phyloP scores from a whole-genome alignment of 2,888 invertebrate genomes.

The Nomada fucata region DNA sequence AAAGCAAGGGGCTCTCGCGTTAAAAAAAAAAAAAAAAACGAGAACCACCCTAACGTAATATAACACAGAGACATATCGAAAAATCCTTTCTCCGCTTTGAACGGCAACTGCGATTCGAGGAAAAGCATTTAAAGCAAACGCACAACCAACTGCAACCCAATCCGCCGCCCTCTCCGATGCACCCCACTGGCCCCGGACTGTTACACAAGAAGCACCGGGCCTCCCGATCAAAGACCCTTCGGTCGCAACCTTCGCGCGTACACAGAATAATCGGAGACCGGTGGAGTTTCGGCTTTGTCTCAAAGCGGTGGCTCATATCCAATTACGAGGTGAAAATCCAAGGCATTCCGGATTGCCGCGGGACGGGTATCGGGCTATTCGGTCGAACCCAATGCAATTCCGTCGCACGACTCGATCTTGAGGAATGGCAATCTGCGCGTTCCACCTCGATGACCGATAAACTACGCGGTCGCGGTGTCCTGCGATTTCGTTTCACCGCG shows the following conservation, averaged over 20 bases:
- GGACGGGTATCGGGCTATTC: constrained; percentile 51
- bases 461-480: constrained; percentile 35
- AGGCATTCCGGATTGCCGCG: constrained; percentile 43
- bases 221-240: constrained; percentile 12
- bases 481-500: constrained; percentile 25
- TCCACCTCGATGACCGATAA: constrained; percentile 52
- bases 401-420: constrained; percentile 62
- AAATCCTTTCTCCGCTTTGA: neutral
- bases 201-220: neutral
- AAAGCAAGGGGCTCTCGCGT: too few species aligned
- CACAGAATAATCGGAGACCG: constrained; percentile 15
- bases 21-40: too few species aligned
- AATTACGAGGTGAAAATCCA: constrained; percentile 66
- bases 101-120: neutral
- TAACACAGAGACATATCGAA: too few species aligned
- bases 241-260: constrained; percentile 14
- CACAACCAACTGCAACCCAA: neutral
- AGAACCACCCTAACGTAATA: too few species aligned
- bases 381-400: constrained; percentile 57
- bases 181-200: neutral
- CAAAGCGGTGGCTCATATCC: constrained; percentile 36
- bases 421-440: constrained; percentile 65
- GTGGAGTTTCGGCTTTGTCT: constrained; percentile 35
- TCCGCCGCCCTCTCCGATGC: neutral
- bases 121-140: neutral